Conservation (phyloP, 2,113 vertebrate species). For the Cnemophilus loriae region DNA sequence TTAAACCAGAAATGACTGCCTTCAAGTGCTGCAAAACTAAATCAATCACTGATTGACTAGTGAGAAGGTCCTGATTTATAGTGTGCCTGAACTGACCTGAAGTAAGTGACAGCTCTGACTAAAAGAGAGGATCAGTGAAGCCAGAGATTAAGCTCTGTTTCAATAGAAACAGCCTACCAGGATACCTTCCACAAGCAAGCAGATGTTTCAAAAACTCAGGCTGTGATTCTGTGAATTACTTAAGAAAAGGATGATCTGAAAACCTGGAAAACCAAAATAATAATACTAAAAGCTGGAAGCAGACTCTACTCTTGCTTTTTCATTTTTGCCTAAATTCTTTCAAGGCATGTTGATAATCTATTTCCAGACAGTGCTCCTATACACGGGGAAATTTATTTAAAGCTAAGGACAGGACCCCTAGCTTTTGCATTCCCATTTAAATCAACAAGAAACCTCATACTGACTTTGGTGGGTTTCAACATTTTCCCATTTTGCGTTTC, state of each 20-base stretch:
- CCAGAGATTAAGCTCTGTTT: conserved; percentile 55
- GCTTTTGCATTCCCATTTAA: not conserved
- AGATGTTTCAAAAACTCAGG: not conserved
- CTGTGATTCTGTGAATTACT: not conserved
- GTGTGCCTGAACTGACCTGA: conserved; percentile 41
- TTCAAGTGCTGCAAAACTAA: conserved; percentile 30
- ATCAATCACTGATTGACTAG: conserved; percentile 39
- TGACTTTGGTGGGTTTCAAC: not conserved
- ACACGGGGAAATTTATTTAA: not conserved
- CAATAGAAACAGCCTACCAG: not conserved
- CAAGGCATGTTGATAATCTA: not conserved
- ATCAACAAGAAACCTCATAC: not conserved
- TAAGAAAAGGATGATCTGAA: not conserved
- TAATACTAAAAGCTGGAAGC: not conserved
- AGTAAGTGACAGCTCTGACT: conserved; percentile 50
- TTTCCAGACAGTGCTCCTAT: not conserved
- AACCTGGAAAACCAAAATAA: not conserved
- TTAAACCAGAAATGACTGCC: conserved; percentile 7
- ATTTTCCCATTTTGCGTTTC: not conserved
- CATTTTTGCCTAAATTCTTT: not conserved
- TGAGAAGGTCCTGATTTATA: conserved; percentile 55
- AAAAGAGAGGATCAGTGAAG: conserved; percentile 32
- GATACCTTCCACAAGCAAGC: not conserved
- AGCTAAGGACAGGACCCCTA: not conserved
- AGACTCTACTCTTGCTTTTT: not conserved